A percentile compares a stretch with the other conserved stretches of the same genome.
Evolutionary conservation across 2,888 invertebrate genomes (phyloP).

Genomic region (Venusia cambrica): DNA sequence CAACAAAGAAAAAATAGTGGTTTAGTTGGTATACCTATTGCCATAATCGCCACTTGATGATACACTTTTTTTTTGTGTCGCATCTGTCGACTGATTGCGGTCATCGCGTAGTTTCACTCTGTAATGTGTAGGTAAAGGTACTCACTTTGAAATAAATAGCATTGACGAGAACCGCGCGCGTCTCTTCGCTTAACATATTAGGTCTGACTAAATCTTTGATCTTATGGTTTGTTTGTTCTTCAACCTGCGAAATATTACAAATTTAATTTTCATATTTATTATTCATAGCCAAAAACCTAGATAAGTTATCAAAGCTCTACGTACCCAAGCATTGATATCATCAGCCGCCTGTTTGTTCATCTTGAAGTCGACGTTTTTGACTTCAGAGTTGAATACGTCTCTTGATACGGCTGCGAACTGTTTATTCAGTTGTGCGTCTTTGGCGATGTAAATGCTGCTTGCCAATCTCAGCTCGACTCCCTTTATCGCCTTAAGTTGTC

Average conservation of each 20-base stretch:
- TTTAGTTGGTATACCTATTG: no score
- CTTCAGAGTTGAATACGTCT: conserved; percentile 82
- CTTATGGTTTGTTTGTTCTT: conserved; percentile 61
- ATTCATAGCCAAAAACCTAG: not conserved
- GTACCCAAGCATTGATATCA: conserved; percentile 89
- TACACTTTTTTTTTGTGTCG: no score
- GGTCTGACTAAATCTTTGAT: conserved; percentile 81
- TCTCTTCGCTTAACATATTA: conserved; percentile 60
- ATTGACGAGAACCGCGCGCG: conserved; percentile 86
- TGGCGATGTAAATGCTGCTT: conserved; percentile 84
- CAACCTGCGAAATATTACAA: conserved; percentile 52
- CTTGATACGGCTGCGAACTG: conserved; percentile 77
- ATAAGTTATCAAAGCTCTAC: not conserved
- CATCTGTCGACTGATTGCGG: no score
- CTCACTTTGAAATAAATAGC: conserved; percentile 91
- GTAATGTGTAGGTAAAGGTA: not conserved
- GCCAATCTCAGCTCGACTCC: conserved; percentile 83
- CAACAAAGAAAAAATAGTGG: conserved; percentile 22
- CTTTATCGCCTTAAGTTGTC: conserved; percentile 43
- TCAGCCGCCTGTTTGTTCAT: conserved; percentile 60
- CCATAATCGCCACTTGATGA: no score
- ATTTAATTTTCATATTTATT: no score
- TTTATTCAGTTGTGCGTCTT: conserved; percentile 67
- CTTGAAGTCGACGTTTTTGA: conserved; percentile 82
- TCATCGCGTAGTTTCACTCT: no score